Evolutionary conservation across 2,113 vertebrate genomes (phyloP).

Genomic region (Seriola rivoliana): DNA sequence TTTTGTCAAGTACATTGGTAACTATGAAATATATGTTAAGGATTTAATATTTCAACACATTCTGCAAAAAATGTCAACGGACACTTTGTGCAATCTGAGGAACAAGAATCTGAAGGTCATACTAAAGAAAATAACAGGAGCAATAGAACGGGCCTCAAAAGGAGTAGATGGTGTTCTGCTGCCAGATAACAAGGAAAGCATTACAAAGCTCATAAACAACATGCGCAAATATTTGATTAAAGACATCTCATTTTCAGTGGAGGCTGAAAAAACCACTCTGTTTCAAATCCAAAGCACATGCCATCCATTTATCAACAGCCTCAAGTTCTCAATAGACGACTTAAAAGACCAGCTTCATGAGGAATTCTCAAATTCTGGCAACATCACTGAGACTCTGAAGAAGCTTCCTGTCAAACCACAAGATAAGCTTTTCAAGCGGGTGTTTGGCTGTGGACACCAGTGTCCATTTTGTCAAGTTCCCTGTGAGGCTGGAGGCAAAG

Average conservation of each 20-base stretch:
- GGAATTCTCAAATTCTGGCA: constrained; percentile 32
- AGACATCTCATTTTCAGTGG: constrained; percentile 53
- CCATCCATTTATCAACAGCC: constrained; percentile 23
- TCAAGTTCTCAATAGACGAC: constrained; percentile 1
- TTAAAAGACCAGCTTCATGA: background rate
- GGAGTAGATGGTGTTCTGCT: background rate
- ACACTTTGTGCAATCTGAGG: constrained; percentile 43
- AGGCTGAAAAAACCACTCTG: constrained; percentile 29
- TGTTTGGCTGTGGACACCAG: constrained; percentile 80
- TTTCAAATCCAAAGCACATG: constrained; percentile 51
- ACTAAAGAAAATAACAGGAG: constrained; percentile 14
- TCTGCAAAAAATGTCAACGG: background rate
- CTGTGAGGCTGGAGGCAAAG: constrained; percentile 79
- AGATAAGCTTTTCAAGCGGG: constrained; percentile 65
- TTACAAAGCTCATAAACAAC: constrained; percentile 27
- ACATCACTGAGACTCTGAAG: constrained; percentile 36
- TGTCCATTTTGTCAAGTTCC: constrained; percentile 83
- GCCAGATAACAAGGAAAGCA: constrained; percentile 38
- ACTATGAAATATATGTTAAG: constrained; percentile 71
- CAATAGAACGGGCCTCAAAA: constrained; percentile 3
- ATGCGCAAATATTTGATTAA: constrained; percentile 36
- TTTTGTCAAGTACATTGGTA: constrained; percentile 54
- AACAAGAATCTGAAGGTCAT: constrained; percentile 13
- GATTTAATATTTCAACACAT: constrained; percentile 49
- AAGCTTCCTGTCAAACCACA: constrained; percentile 68